A percentile compares a stretch with the other conserved stretches of the same genome.
Evolutionary conservation across 1,140 invertebrate genomes (phyloP).

Genomic region (Muscidifurax raptorellus): DNA sequence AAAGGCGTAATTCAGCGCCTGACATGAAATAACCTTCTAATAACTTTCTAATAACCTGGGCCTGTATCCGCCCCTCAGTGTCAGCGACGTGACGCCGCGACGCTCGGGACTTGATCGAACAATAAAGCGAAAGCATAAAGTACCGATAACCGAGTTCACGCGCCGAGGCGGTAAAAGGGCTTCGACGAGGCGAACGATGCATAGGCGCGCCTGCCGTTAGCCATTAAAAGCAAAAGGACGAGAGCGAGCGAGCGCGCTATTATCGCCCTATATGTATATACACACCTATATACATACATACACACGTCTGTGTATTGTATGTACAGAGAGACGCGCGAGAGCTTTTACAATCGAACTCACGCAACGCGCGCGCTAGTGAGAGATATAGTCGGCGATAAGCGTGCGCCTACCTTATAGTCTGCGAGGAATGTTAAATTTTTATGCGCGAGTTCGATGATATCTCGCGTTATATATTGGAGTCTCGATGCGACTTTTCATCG

Average conservation of each 20-base stretch:
- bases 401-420: background rate
- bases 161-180: conserved; percentile 49
- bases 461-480: conserved; percentile 28
- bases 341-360: conserved; percentile 14
- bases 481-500: conserved; percentile 31
- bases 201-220: conserved; percentile 27
- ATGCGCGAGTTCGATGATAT: conserved; percentile 13
- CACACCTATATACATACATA: background rate
- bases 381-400: background rate
- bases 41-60: conserved; percentile 51
- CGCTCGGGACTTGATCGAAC: conserved; percentile 48
- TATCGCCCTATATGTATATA: conserved; percentile 5
- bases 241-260: conserved; percentile 21
- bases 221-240: conserved; percentile 47
- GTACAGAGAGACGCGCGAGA: no score
- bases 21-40: conserved; percentile 49
- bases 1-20: conserved; percentile 46
- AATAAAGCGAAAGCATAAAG: conserved; percentile 52
- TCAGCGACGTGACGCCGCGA: conserved; percentile 34
- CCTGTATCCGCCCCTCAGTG: background rate
- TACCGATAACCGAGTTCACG: conserved; percentile 41
- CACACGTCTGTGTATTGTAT: background rate
- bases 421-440: conserved; percentile 36
- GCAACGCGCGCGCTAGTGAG: background rate
- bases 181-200: conserved; percentile 39